Evolutionary conservation across 2,797 vertebrate species (phyloP), one percentile per base, ranked within the genome.

Genomic region (Aselliscus stoliczkanus): DNA sequence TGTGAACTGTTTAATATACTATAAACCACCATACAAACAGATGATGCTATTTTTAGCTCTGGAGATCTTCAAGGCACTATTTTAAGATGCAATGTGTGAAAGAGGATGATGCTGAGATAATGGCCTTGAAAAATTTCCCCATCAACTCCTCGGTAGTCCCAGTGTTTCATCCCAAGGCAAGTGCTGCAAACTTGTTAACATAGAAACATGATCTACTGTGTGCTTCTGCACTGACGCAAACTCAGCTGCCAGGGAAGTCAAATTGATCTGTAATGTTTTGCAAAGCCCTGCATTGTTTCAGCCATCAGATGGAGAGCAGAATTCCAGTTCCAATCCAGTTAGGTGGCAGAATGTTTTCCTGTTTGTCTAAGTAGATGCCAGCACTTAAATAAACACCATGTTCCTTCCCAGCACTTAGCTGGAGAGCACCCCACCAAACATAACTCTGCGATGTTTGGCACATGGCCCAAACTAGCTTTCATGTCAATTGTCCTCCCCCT

Each of bases 321-420:
- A 90, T 92, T 93, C 93, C 92, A 79, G 37, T 56, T 93, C 50
- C 77, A 64, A 56, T 92, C 93, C 88, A 79, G 64, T 69, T 39
- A 95, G 79, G 92, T 92, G 79, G 85, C 93, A 95, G 88, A 96
- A 88, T 27, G 62, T 39, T 95, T 98, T 97, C 94, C 82, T 96
- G 95, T 97, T 97, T 95, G 76, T 90, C 60, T 95, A 95, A 96
- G 62, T 58, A 91, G 93, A 79, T 86, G 95, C 95, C 95, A 95
- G n/a, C 29, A 8, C 90, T 96, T 96, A 97, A 94, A 94, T 90
- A 96, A 95, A 94, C 54, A 95, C 15, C 14, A 34, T 34, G 47
- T 90, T 93, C 95, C 85, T 97, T 97, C 96, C 96, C 94, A 95
- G 96, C 97, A 97, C 83, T 96, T 91, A 47, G 80, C 29, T 82